These are phyloP conservation scores for Formicarius rufipectus DNA, from an alignment of 2,113 vertebrate genomes.

Conservation along the genomic window DNA sequence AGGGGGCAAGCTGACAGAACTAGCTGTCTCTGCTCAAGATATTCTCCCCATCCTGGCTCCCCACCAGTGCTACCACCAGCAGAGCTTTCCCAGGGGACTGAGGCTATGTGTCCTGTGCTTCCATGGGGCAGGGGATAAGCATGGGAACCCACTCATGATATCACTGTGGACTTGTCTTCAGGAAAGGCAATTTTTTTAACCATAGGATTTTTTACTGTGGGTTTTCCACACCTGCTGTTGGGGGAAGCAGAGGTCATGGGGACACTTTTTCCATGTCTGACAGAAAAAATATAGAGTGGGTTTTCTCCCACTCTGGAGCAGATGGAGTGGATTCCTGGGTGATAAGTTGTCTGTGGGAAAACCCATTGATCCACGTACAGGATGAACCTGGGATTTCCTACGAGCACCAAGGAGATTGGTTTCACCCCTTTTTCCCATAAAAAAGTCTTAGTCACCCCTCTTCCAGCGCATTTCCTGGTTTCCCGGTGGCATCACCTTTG, in stretches of 20 bases:
- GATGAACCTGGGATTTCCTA: background rate
- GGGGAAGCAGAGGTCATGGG: background rate
- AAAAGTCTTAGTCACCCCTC: background rate
- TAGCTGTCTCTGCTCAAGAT: background rate
- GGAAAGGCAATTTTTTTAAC: background rate
- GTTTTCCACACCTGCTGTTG: background rate
- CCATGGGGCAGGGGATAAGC: background rate
- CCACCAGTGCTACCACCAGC: background rate
- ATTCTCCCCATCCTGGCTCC: background rate
- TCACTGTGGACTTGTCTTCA: background rate
- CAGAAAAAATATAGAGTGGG: too few relatives aligned
- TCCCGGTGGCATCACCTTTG: background rate
- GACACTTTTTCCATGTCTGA: background rate
- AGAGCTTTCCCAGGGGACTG: background rate
- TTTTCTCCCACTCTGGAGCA: background rate
- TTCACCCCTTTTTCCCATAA: background rate
- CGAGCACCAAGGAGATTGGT: background rate
- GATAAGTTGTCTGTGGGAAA: rapidly evolving
- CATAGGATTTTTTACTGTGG: background rate
- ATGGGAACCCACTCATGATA: rapidly evolving
- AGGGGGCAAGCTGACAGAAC: background rate
- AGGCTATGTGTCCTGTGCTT: rapidly evolving
- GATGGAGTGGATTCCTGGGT: background rate
- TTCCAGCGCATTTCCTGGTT: background rate
- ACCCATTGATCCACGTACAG: rapidly evolving